Conservation (phyloP, 1,140 invertebrate genomes). For the Heliconius nattereri region DNA sequence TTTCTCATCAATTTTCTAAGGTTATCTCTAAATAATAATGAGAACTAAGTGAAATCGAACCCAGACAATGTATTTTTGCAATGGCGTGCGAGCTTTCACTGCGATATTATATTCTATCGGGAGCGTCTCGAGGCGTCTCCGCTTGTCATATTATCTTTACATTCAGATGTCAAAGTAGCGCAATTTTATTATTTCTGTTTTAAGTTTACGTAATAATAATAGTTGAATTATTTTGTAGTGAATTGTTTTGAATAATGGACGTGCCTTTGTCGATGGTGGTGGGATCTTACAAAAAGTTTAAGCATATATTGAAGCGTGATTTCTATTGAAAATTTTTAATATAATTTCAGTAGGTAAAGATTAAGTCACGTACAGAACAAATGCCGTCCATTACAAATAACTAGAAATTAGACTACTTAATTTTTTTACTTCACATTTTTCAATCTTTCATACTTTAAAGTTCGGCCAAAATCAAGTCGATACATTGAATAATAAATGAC, state of each 20-base stretch:
- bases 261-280: too few relatives aligned
- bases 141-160: slow-evolving; percentile 22
- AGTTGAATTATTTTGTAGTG: not conserved
- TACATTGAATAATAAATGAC: too few relatives aligned
- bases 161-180: slow-evolving; percentile 37
- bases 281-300: too few relatives aligned
- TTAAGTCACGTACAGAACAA: too few relatives aligned
- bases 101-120: slow-evolving; percentile 44
- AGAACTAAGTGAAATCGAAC: slow-evolving; percentile 73
- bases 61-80: slow-evolving; percentile 74
- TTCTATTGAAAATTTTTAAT: too few relatives aligned
- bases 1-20: slow-evolving; percentile 42
- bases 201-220: not conserved
- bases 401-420: too few relatives aligned
- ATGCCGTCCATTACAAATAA: too few relatives aligned
- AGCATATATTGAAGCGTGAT: too few relatives aligned
- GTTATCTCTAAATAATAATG: slow-evolving; percentile 64
- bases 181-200: slow-evolving; percentile 26
- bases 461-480: too few relatives aligned
- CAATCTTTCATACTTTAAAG: too few relatives aligned
- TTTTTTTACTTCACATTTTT: too few relatives aligned
- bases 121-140: slow-evolving; percentile 26
- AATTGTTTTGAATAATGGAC: not conserved
- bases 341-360: too few relatives aligned
- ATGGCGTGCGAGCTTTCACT: slow-evolving; percentile 66